Percentiles rank a stretch among this genome's conserved stretches.
Evolutionary conservation across 2,113 vertebrate genomes (phyloP).

Genomic region (Fulmarus glacialis): DNA sequence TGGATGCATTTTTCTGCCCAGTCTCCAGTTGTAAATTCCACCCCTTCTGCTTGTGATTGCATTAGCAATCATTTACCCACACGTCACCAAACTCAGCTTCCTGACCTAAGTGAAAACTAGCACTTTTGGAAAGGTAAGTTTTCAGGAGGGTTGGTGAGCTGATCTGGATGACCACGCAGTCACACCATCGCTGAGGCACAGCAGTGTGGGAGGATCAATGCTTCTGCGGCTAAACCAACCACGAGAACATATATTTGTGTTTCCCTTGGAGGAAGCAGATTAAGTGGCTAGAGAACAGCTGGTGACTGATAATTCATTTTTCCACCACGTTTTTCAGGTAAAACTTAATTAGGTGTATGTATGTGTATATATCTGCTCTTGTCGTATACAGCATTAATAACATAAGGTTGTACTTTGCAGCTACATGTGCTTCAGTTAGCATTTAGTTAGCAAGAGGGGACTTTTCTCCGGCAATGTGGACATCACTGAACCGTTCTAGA

Average conservation of each 20-base stretch:
- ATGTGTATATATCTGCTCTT: neutral
- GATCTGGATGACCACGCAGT: too few species aligned
- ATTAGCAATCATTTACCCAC: too few species aligned
- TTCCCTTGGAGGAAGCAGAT: neutral
- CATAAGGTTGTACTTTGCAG: neutral
- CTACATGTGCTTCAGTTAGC: neutral
- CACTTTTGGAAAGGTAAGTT: neutral
- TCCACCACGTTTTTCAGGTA: neutral
- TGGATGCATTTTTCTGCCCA: neutral
- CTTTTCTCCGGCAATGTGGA: neutral
- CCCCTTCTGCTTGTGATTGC: neutral
- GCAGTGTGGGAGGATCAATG: neutral
- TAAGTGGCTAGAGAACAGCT: neutral
- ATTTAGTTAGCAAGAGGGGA: too few species aligned
- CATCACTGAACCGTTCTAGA: fast-evolving
- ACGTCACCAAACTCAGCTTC: too few species aligned
- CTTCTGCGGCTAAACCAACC: neutral
- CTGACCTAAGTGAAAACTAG: neutral
- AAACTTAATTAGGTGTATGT: neutral
- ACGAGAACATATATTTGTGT: neutral
- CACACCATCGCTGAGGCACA: neutral
- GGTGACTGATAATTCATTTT: neutral
- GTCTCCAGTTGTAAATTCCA: neutral
- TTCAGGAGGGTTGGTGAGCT: neutral
- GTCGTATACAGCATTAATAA: neutral